Evolutionary conservation across 2,888 invertebrate genomes (phyloP), one percentile per base, ranked within the genome.

Genomic region (Synanthedon vespiformis): DNA sequence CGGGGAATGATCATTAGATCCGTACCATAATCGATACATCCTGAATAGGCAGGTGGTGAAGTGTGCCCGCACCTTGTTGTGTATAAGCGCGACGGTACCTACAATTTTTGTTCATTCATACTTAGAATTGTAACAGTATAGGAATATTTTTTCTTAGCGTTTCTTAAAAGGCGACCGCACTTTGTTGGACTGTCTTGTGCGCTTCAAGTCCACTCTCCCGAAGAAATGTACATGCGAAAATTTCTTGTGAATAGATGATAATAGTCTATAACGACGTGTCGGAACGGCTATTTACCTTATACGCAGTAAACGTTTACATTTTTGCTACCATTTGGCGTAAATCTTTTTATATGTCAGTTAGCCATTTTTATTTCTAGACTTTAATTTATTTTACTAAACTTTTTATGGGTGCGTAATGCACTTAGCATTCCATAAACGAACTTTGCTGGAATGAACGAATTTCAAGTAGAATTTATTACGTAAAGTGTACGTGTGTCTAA

Each of bases 1-100:
- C 62, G 68, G 68, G 81, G 84, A 74, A 65, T 74, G 71, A 81
- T 85, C 87, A 85, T 87, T 87, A 86, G 86, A 82, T 70, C 77
- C 77, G 72, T 69, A 73, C 61, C 87, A 84, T 86, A 86, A 81
- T 70, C 68, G 79, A 76, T 68, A 74, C 78, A 83, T 85, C 87
- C 84, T 84, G 80, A 83, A 84, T 78, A 80, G 80, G 83, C 74
- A 77, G 81, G 82, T 78, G 79, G 76, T 65, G 70, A 77, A 80
- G 80, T 76, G 81, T 81, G 85, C 80, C 67, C 69, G 68, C 65
- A 60, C 62, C 65, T 63, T 63, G 65, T 55, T 54, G 59, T 61
- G 58, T 59, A 63, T 61, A 61, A 56, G 47, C 50, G 47, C 50
- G 60, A 57, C 56, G 61, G 58, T 58, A 58, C 64, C 61, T 63